Evolutionary conservation across 2,888 invertebrate species (phyloP).

Genomic region (Diplazon laetatorius): DNA sequence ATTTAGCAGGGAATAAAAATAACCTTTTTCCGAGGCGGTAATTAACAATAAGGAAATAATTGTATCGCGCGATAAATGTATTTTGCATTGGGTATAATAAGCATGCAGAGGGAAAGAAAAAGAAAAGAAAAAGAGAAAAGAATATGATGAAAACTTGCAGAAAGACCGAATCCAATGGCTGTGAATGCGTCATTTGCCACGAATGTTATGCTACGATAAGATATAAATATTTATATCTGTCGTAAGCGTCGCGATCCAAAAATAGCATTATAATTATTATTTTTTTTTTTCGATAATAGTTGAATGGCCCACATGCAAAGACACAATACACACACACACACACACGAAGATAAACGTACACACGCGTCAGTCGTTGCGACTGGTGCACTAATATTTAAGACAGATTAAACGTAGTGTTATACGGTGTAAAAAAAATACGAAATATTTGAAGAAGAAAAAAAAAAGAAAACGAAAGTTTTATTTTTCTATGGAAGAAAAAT

Average conservation of each 20-base stretch:
- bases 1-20: conserved; percentile 13
- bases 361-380: conserved; percentile 4
- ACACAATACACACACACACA: conserved; percentile 29
- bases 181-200: conserved; percentile 70
- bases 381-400: conserved; percentile 42
- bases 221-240: too few species aligned
- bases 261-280: conserved; percentile 46
- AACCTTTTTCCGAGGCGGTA: conserved; percentile 46
- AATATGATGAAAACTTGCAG: conserved; percentile 57
- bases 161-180: conserved; percentile 67
- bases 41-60: conserved; percentile 63
- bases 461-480: conserved; percentile 69
- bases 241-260: conserved; percentile 43
- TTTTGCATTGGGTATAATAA: conserved; percentile 66
- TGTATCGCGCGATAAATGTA: conserved; percentile 60
- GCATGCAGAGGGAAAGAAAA: conserved; percentile 54
- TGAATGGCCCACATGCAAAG: conserved; percentile 40
- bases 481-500: conserved; percentile 71
- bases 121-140: too few species aligned
- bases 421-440: conserved; percentile 55
- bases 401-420: conserved; percentile 44
- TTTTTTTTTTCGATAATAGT: conserved; percentile 40
- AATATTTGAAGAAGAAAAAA: conserved; percentile 39
- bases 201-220: conserved; percentile 64
- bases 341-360: conserved; percentile 37